Percentiles rank a stretch among this genome's conserved stretches.
Evolutionary conservation across 1,140 invertebrate species (phyloP).

Genomic region (Megathymus violae): DNA sequence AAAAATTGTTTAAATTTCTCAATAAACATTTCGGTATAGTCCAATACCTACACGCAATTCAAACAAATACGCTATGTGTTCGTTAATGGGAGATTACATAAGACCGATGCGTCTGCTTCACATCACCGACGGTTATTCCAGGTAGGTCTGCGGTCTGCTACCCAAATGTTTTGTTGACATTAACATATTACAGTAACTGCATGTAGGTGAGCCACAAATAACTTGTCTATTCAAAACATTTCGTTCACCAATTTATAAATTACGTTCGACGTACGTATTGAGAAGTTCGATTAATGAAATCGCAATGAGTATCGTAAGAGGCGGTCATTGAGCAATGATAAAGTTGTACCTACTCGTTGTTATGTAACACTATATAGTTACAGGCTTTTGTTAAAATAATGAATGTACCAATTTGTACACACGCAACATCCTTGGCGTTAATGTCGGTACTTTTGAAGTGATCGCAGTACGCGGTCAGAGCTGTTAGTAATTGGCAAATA

Average conservation of each 20-base stretch:
- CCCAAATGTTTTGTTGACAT: slow-evolving; percentile 52
- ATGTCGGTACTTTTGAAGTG: slow-evolving; percentile 65
- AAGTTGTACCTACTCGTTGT: slow-evolving; percentile 55
- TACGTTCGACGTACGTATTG: slow-evolving; percentile 29
- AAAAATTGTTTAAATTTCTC: slow-evolving; percentile 27
- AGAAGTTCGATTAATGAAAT: slow-evolving; percentile 24
- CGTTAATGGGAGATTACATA: slow-evolving; percentile 50
- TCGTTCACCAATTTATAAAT: slow-evolving; percentile 43
- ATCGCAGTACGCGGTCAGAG: slow-evolving; percentile 46
- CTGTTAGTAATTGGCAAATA: slow-evolving; percentile 63
- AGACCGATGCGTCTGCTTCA: slow-evolving; percentile 51
- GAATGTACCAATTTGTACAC: slow-evolving; percentile 67
- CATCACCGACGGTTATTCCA: slow-evolving; percentile 46
- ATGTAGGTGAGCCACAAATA: slow-evolving; percentile 44
- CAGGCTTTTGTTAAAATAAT: slow-evolving; percentile 71
- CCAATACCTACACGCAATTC: slow-evolving; percentile 34
- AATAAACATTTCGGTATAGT: slow-evolving; percentile 39
- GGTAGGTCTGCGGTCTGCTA: slow-evolving; percentile 39
- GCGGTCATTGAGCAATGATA: slow-evolving; percentile 41
- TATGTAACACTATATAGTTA: slow-evolving; percentile 62
- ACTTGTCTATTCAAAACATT: slow-evolving; percentile 41
- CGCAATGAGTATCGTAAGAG: slow-evolving; percentile 27
- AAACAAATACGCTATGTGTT: slow-evolving; percentile 36
- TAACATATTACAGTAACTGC: slow-evolving; percentile 53
- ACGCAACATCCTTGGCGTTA: slow-evolving; percentile 68